phyloP scores from a whole-genome alignment of 2,797 vertebrate genomes.

The Pangasius djambal region DNA sequence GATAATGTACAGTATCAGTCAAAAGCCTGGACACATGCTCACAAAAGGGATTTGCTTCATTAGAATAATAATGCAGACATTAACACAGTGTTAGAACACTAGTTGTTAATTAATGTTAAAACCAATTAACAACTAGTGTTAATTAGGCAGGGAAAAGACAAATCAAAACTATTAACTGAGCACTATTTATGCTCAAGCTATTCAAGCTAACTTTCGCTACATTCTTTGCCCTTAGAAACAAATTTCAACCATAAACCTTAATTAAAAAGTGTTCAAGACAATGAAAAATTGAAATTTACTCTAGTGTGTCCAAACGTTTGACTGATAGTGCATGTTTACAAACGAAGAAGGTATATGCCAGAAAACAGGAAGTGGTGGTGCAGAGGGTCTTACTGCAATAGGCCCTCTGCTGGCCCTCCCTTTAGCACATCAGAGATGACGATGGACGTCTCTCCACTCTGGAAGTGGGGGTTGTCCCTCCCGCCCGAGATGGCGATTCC shows the following conservation, averaged over 20 bases:
- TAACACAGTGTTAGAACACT: not conserved
- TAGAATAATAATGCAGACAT: not conserved
- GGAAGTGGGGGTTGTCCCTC: slow-evolving; percentile 99
- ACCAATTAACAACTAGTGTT: too few species aligned
- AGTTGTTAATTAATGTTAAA: too few species aligned
- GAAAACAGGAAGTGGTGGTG: not conserved
- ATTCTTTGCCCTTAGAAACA: not conserved
- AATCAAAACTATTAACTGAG: too few species aligned
- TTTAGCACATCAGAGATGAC: slow-evolving; percentile 99
- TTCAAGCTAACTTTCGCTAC: too few species aligned
- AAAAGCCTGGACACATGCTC: not conserved
- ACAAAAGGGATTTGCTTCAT: not conserved
- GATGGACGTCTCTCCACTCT: slow-evolving; percentile 99
- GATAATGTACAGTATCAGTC: not conserved
- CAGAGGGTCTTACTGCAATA: slow-evolving; percentile 87
- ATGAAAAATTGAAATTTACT: not conserved
- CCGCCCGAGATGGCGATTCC: slow-evolving; percentile 99
- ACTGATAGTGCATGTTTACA: slow-evolving; percentile 9
- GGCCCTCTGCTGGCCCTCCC: slow-evolving; percentile 95
- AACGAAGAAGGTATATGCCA: not conserved
- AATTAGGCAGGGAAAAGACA: too few species aligned
- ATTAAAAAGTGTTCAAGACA: not conserved
- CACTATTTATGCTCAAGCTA: not conserved
- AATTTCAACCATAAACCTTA: not conserved
- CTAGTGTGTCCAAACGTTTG: not conserved